These are phyloP conservation scores for Galagoides demidoff DNA, from an alignment of 2,797 vertebrate species.

Conservation along the genomic window DNA sequence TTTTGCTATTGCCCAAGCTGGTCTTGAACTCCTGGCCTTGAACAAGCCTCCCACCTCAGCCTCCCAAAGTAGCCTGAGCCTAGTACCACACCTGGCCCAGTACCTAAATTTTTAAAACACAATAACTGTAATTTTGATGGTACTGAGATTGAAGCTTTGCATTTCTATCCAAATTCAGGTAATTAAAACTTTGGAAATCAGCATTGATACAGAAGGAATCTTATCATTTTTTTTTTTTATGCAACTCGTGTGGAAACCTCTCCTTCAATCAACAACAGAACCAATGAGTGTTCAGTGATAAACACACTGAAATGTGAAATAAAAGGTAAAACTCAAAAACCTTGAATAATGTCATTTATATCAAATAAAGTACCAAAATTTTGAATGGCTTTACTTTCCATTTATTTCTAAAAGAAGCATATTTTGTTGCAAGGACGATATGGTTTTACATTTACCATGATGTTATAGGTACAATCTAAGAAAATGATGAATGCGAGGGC, in stretches of 20 bases:
- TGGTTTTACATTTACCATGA: background rate
- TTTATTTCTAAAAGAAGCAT: constrained; percentile 14
- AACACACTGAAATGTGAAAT: background rate
- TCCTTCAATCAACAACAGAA: background rate
- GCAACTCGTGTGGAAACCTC: background rate
- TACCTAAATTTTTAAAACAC: background rate
- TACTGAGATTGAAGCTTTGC: background rate
- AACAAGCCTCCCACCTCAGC: background rate
- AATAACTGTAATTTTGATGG: background rate
- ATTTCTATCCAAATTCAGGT: constrained; percentile 5
- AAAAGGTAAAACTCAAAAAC: background rate
- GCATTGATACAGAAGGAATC: background rate
- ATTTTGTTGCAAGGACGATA: background rate
- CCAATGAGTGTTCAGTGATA: background rate
- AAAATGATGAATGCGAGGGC: background rate
- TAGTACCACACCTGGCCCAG: background rate
- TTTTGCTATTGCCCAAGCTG: too few relatives aligned
- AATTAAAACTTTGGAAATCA: background rate
- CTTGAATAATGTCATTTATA: background rate
- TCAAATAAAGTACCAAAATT: background rate
- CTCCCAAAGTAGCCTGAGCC: background rate
- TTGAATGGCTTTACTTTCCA: background rate
- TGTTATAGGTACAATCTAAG: constrained; percentile 7
- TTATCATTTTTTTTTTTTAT: background rate
- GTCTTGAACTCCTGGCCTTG: background rate